Base-by-base conservation (phyloP, 2,888 invertebrate species). In the Phania funesta region DNA sequence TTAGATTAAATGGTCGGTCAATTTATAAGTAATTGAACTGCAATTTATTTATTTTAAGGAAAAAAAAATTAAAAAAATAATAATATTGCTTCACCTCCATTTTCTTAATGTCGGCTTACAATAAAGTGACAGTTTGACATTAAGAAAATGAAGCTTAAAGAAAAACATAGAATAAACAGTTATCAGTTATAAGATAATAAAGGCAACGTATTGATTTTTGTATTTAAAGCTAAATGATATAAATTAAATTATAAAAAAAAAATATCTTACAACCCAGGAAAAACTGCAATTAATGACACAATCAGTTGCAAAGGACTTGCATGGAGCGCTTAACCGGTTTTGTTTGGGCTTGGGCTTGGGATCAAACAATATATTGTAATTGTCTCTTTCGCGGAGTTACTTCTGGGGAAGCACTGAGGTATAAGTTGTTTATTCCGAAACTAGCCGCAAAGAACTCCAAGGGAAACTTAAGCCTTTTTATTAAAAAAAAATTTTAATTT, bases 161-260 rank as follows among this genome's bases (percentile, higher is more conserved):
- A 54, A 54, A 56, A 56, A 64, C 29, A 54, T 41, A 58, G 41
- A 44, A 44, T 24, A 50, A 13, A n/a, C 64, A 20, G 35, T 64
- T 35, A 32, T 18, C 16, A 41, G 26, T 58, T 64, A 32, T 52
- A 68, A 52, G 44, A 26, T 68, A 58, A 70, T 64, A 70, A 80
- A 80, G 80, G 75, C 80, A 80, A 80, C 80, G 22, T 35, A 80
- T 70, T 75, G 16, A 32, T 65, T 22, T 46, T 73, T 35, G 9
- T 9, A 22, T 48, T 52, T 68, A 68, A 68, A 48, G 44, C 68
- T 80, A 68, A 74, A 60, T 73, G 26, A 62, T 62, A 56, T 24
- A 48, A 56, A 60, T 38, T 24, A 58, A n/a, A 18, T 13, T 35
- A 18, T 13, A 16, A 58, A 48, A 26, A 22, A 54, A 35, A 54